Evolutionary conservation across 2,113 vertebrate species (phyloP).

Genomic region (Misgurnus mizolepis): DNA sequence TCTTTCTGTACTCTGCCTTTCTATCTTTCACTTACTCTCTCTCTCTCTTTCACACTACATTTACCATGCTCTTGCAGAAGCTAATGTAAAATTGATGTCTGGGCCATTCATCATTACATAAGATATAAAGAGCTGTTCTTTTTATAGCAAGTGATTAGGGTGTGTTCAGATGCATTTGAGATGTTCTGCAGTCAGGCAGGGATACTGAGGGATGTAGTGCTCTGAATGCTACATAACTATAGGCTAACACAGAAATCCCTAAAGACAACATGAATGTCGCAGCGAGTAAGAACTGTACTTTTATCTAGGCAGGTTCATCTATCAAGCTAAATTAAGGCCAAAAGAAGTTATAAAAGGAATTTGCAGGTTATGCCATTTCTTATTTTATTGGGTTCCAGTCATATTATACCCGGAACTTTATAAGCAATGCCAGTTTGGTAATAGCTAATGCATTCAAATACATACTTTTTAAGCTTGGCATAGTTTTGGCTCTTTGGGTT

Average conservation of each 20-base stretch:
- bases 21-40: neutral
- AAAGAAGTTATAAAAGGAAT: neutral
- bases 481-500: neutral
- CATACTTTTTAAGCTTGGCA: neutral
- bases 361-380: neutral
- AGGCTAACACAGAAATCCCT: slow-evolving; percentile 19
- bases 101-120: slow-evolving; percentile 38
- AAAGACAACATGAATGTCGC: neutral
- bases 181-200: slow-evolving; percentile 6
- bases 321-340: neutral
- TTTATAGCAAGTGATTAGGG: slow-evolving; percentile 47
- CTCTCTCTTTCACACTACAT: neutral
- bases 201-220: slow-evolving; percentile 6
- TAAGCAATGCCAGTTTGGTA: neutral
- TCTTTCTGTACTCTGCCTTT: neutral
- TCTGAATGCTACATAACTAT: neutral
- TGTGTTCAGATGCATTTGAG: slow-evolving; percentile 24
- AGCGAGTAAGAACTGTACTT: neutral
- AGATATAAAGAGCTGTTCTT: slow-evolving; percentile 43
- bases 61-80: slow-evolving; percentile 18
- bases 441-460: neutral
- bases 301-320: neutral
- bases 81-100: slow-evolving; percentile 52
- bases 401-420: neutral
- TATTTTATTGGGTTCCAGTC: neutral